A percentile compares a stretch with the other conserved stretches of the same genome.
Conservation (phyloP, 2,888 invertebrate genomes). For the Philopedon plagiatum region DNA sequence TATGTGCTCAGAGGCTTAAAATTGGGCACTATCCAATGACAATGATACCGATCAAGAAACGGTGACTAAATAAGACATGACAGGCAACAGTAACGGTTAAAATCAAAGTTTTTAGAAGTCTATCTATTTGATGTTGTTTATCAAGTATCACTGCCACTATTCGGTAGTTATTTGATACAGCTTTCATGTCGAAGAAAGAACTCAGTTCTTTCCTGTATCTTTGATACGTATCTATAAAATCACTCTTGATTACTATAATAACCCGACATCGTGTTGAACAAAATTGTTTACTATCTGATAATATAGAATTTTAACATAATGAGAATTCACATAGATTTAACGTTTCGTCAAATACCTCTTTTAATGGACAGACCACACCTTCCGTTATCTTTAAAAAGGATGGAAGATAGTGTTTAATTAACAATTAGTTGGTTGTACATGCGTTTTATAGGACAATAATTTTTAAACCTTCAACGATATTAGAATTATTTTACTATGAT, state of each 20-base stretch:
- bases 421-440: background rate
- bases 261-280: constrained; percentile 7
- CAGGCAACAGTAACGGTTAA: no score
- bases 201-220: constrained; percentile 6
- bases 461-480: background rate
- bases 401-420: background rate
- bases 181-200: background rate
- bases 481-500: no score
- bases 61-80: no score
- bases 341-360: background rate
- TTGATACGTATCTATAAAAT: constrained; percentile 12
- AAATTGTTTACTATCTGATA: constrained; percentile 15
- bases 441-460: background rate
- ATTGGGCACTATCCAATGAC: no score
- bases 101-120: no score
- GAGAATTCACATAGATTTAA: background rate
- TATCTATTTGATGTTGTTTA: background rate
- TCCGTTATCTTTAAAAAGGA: background rate
- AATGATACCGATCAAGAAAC: no score
- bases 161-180: constrained; percentile 1
- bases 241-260: constrained; percentile 12
- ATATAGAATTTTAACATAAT: background rate
- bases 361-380: background rate
- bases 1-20: no score
- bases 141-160: background rate